Conservation (phyloP, 2,113 vertebrate genomes). For the Centropus bengalensis region DNA sequence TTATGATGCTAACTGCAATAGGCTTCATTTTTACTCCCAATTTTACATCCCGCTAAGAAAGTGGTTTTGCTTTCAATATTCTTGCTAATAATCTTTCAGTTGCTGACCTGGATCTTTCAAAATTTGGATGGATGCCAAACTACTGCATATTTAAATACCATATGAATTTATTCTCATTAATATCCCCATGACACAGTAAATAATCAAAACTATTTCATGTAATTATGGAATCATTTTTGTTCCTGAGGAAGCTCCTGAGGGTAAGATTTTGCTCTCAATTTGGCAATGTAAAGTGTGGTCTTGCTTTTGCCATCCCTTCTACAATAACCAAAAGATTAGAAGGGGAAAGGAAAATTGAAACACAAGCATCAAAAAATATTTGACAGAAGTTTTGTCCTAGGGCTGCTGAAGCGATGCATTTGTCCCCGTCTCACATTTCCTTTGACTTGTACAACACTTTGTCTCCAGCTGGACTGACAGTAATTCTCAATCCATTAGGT, state of each 20-base stretch:
- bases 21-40: neutral
- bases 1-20: neutral
- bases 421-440: neutral
- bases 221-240: neutral
- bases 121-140: conserved; percentile 6
- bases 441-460: neutral
- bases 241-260: neutral
- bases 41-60: neutral
- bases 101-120: conserved; percentile 29
- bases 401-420: neutral
- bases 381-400: neutral
- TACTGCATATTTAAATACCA: conserved; percentile 51
- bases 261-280: neutral
- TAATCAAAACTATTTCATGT: conserved; percentile 31
- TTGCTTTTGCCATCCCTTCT: neutral
- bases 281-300: neutral
- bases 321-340: neutral
- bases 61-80: neutral
- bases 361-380: neutral
- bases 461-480: neutral
- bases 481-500: neutral
- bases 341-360: neutral
- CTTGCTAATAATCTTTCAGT: conserved; percentile 36
- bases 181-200: conserved; percentile 30
- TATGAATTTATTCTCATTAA: conserved; percentile 56